These are phyloP conservation scores for Pangasius djambal DNA, from an alignment of 2,797 vertebrate species.

Conservation along the genomic window DNA sequence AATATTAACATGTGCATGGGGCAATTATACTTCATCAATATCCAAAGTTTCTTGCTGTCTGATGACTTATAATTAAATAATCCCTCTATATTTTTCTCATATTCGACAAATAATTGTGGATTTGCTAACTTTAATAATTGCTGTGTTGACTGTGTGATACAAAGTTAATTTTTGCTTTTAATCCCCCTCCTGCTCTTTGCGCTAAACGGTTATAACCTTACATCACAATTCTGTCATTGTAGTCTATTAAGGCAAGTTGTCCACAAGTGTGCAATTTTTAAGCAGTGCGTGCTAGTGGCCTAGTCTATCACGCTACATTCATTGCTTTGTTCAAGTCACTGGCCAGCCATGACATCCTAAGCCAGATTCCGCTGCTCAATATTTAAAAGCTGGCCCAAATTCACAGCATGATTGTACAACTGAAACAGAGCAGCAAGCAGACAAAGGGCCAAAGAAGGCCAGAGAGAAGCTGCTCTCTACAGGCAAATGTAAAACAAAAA, in stretches of 20 bases:
- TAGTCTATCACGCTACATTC: slow-evolving; percentile 48
- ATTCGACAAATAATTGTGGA: slow-evolving; percentile 55
- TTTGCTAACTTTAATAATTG: slow-evolving; percentile 22
- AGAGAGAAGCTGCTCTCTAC: slow-evolving; percentile 6
- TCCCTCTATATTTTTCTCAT: slow-evolving; percentile 39
- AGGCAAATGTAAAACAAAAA: slow-evolving; percentile 8
- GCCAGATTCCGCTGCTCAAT: slow-evolving; percentile 70
- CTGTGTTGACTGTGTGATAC: slow-evolving; percentile 8
- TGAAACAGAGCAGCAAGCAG: slow-evolving; percentile 55
- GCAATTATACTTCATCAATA: slow-evolving; percentile 80
- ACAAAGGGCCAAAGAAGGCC: slow-evolving; percentile 37
- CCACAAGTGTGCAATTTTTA: slow-evolving; percentile 37
- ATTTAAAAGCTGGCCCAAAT: slow-evolving; percentile 71
- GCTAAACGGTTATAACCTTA: background rate
- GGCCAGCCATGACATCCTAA: slow-evolving; percentile 65
- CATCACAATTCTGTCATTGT: slow-evolving; percentile 20
- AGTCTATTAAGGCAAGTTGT: slow-evolving; percentile 27
- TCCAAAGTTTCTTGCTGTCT: slow-evolving; percentile 66
- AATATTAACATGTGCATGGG: slow-evolving; percentile 76
- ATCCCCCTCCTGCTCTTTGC: background rate
- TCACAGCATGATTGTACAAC: slow-evolving; percentile 65
- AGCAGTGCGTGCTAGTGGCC: slow-evolving; percentile 28
- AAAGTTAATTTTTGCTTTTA: background rate
- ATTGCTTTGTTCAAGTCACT: slow-evolving; percentile 42
- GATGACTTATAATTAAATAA: slow-evolving; percentile 67